Percentiles rank a stretch among this genome's conserved stretches.
Conservation (phyloP, 2,888 invertebrate species). For the Linnaemya vulpina region DNA sequence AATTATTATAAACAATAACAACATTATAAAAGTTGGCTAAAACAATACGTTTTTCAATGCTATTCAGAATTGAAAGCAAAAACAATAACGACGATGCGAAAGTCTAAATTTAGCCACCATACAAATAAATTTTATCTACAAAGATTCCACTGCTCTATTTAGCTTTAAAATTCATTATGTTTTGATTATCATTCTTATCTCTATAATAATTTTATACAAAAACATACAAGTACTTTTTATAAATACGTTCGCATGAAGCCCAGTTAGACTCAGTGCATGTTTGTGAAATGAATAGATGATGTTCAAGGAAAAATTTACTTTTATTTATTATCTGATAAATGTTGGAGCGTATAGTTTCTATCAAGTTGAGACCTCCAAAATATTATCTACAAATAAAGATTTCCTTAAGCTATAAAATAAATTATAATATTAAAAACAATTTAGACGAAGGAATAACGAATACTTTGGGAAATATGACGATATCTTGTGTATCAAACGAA, state of each 20-base stretch:
- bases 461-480: too few relatives aligned
- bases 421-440: background rate
- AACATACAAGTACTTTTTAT: background rate
- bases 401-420: too few relatives aligned
- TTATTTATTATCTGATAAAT: too few relatives aligned
- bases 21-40: slow-evolving; percentile 25
- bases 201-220: slow-evolving; percentile 16
- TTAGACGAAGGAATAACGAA: background rate
- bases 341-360: too few relatives aligned
- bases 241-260: background rate
- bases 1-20: background rate
- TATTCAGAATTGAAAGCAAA: slow-evolving; percentile 5
- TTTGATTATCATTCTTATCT: slow-evolving; percentile 24
- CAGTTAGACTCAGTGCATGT: background rate
- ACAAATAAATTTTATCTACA: slow-evolving; percentile 21
- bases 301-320: background rate
- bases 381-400: too few relatives aligned
- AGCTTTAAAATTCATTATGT: slow-evolving; percentile 24
- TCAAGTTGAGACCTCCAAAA: too few relatives aligned
- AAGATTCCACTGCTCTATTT: slow-evolving; percentile 12
- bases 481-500: too few relatives aligned
- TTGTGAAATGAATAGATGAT: background rate
- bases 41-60: slow-evolving; percentile 25
- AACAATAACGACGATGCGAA: background rate
- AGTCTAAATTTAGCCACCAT: slow-evolving; percentile 24